Evolutionary conservation across 2,797 vertebrate species (phyloP).

Genomic region (Champsocephalus gunnari): DNA sequence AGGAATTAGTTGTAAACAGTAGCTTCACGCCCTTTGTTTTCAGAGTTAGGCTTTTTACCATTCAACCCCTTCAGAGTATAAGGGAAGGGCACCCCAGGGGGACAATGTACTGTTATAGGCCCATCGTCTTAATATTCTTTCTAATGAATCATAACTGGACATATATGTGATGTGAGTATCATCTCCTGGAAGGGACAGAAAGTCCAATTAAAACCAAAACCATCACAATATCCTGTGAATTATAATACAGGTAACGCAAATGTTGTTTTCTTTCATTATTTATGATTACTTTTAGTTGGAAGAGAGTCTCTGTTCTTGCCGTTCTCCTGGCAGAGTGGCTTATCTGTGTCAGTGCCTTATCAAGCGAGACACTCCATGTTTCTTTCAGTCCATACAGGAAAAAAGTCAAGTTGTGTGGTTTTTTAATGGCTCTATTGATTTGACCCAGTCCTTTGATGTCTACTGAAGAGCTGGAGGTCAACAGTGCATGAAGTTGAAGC

Average conservation of each 20-base stretch:
- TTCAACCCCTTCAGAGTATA: constrained; percentile 43
- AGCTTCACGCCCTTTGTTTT: constrained; percentile 61
- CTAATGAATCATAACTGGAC: constrained; percentile 32
- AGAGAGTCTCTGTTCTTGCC: constrained; percentile 35
- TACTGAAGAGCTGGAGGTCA: constrained; percentile 44
- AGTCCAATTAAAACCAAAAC: constrained; percentile 52
- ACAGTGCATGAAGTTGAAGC: constrained; percentile 33
- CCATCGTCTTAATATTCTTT: constrained; percentile 34
- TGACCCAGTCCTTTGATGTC: constrained; percentile 51
- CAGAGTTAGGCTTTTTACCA: constrained; percentile 37
- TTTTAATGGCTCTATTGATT: constrained; percentile 54
- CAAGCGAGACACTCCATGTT: constrained; percentile 71
- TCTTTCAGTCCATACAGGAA: constrained; percentile 61
- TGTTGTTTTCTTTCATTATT: constrained; percentile 40
- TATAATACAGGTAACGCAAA: constrained; percentile 29
- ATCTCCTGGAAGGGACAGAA: constrained; percentile 39
- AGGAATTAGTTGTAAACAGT: constrained; percentile 51
- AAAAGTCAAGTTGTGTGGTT: constrained; percentile 18
- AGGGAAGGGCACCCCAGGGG: constrained; percentile 27
- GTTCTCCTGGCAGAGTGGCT: constrained; percentile 51
- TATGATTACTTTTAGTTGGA: constrained; percentile 33
- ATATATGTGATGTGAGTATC: constrained; percentile 40
- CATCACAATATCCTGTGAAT: constrained; percentile 26
- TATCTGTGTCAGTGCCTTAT: constrained; percentile 87
- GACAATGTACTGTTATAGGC: constrained; percentile 38